Base-by-base conservation (phyloP, 2,888 invertebrate species). In the Andrena fulva region DNA sequence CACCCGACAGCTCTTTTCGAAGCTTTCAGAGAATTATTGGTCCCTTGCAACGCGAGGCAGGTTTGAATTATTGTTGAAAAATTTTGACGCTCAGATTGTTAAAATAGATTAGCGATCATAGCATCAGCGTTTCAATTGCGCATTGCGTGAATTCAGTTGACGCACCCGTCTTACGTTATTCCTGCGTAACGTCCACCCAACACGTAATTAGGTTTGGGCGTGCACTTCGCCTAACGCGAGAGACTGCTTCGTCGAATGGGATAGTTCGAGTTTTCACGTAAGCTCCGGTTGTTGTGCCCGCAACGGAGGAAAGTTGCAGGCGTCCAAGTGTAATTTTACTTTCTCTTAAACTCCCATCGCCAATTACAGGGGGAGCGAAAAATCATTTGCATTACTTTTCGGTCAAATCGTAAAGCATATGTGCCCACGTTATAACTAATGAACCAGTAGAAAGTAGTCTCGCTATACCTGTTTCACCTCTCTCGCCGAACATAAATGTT, bases 301-400 rank as follows among this genome's bases (percentile, higher is more conserved):
- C 35, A 20, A 24, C 2, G 35, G 48, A 62, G 35, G 70, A 74
- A 82, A 75, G 67, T 77, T 50, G 35, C 29, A 29, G 12, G 5
- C 24, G n/a, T 50, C 33, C 27, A 24, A 42, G 35, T 16, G 63
- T 64, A 68, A 79, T 79, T 42, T 79, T 12, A 73, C 82, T 82
- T 82, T 82, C 82, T 79, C 82, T 75, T 50, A 50, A 60, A 69
- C 35, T 77, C 54, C 62, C 33, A 20, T 31, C 52, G 42, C 27
- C 52, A 42, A 69, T 54, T 67, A 62, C n/a, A 52, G 20, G 2
- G 16, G 48, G 27, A 31, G 42, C 16, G 10, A 64, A 73, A 80
- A 80, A 67, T 62, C 33, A 42, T 70, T 62, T 60, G 64, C 66
- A 69, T 71, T 56, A 31, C 56, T 71, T 79, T 79, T 75, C 64